Base-by-base conservation (phyloP, 2,113 vertebrate genomes). In the Microcebus lehilahytsara region DNA sequence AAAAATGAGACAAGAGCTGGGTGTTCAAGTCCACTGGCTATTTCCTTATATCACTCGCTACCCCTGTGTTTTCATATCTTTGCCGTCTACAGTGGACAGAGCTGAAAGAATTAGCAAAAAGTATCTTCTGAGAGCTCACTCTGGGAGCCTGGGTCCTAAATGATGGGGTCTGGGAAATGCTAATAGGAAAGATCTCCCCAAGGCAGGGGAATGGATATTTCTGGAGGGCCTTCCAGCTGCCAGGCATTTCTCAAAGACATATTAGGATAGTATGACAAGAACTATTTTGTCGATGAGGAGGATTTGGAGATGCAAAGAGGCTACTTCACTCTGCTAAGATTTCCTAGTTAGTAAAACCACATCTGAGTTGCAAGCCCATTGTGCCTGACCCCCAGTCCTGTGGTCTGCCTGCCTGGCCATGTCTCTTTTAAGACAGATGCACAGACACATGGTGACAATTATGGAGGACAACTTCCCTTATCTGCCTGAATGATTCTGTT, bases 31-130 rank as follows among this genome's bases (percentile, higher is more conserved):
- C 27, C 30, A 40, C 9, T 6, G 30, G 32, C 16, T 78, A 5
- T 64, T 27, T 46, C 2, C 0, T 51, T n/a, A 1, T 27, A 32
- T 37, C 69, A 42, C 14, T 30, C 19, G 4, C 3, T 42, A 3
- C 2, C 32, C 6, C 23, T 66, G 8, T 34, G n/a, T 23, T 85
- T 89, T 42, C 58, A 20, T 23, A 32, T 30, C 34, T 85, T 96
- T 58, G 72, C 14, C 11, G n/a, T 46, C n/a, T 62, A 13, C 7
- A 19, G n/a, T 51, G 58, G 30, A 75, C 46, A 91, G 0, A 22
- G 53, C 69, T 62, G 40, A 72, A 79, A 42, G 51, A 56, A 62
- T 62, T 34, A 64, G 20, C 20, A 5, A 89, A 96, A 58, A 14
- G 0, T 16, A 13, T 84, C 46, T 75, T 74, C 40, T 62, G n/a